Evolutionary conservation across 2,113 vertebrate species (phyloP).

Genomic region (Uria lomvia): DNA sequence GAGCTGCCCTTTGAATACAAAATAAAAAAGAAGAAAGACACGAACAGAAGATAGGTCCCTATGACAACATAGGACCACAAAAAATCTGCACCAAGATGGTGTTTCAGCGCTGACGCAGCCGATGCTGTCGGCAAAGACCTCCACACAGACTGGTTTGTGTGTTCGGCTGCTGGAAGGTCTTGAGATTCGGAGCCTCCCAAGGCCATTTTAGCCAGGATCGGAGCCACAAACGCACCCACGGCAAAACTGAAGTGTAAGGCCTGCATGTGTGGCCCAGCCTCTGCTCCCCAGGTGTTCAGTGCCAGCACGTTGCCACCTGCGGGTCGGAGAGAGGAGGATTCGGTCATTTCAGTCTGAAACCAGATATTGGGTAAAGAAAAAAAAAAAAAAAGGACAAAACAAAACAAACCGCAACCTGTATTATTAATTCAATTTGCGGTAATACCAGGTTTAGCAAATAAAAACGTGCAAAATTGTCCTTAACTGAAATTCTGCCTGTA

Average conservation of each 20-base stretch:
- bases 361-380: neutral
- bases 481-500: neutral
- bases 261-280: slow-evolving; percentile 88
- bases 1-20: slow-evolving; percentile 70
- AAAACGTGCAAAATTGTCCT: neutral
- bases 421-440: neutral
- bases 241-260: slow-evolving; percentile 96
- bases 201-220: slow-evolving; percentile 86
- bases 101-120: neutral
- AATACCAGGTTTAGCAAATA: neutral
- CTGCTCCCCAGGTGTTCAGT: slow-evolving; percentile 82
- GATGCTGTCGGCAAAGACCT: neutral
- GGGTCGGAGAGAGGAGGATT: neutral
- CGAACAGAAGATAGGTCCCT: slow-evolving; percentile 77
- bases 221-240: slow-evolving; percentile 84
- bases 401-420: neutral
- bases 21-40: slow-evolving; percentile 78
- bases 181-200: slow-evolving; percentile 37
- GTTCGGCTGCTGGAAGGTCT: neutral
- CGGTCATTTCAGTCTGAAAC: neutral
- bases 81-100: neutral
- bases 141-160: neutral
- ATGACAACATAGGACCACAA: slow-evolving; percentile 87
- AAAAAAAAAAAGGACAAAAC: too few relatives aligned
- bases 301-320: slow-evolving; percentile 90